Percentiles rank a stretch among this genome's conserved stretches.
phyloP scores from a whole-genome alignment of 2,888 invertebrate genomes.

The Amphipoea lucens region DNA sequence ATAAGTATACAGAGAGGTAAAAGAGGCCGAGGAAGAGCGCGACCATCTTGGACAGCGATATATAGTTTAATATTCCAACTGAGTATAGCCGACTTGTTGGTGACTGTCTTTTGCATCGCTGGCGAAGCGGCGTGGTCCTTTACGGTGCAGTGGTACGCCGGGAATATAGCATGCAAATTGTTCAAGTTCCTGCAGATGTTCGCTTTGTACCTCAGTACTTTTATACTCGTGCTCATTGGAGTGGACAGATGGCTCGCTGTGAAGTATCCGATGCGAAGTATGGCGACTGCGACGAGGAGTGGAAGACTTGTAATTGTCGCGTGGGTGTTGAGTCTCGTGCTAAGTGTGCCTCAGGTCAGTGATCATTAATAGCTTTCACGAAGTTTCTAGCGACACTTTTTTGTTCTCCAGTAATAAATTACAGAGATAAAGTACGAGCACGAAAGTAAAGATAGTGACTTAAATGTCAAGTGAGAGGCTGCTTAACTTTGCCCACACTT shows the following conservation, averaged over 20 bases:
- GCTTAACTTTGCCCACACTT: conserved; percentile 39
- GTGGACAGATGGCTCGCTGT: conserved; percentile 95
- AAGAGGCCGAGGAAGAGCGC: conserved; percentile 88
- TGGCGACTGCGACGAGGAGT: conserved; percentile 92
- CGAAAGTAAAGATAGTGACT: conserved; percentile 33
- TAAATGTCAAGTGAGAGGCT: conserved; percentile 49
- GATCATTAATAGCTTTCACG: conserved; percentile 46
- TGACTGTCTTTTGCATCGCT: conserved; percentile 94
- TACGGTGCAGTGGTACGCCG: conserved; percentile 95
- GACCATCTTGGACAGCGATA: conserved; percentile 92
- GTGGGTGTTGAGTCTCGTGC: conserved; percentile 93
- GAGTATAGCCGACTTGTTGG: conserved; percentile 95
- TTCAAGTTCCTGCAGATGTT: conserved; percentile 96
- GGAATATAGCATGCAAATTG: conserved; percentile 94
- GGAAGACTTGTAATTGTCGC: conserved; percentile 92
- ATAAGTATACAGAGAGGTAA: conserved; percentile 93
- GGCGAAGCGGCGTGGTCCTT: conserved; percentile 95
- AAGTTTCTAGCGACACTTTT: conserved; percentile 25
- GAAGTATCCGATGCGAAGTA: conserved; percentile 94
- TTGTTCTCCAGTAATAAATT: conserved; percentile 18
- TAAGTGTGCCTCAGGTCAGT: conserved; percentile 95
- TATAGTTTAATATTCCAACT: conserved; percentile 95
- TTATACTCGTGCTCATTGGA: conserved; percentile 95
- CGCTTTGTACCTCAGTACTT: conserved; percentile 95
- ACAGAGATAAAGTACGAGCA: conserved; percentile 11